Evolutionary conservation across 2,888 invertebrate species (phyloP).

Genomic region (Helleia helle): DNA sequence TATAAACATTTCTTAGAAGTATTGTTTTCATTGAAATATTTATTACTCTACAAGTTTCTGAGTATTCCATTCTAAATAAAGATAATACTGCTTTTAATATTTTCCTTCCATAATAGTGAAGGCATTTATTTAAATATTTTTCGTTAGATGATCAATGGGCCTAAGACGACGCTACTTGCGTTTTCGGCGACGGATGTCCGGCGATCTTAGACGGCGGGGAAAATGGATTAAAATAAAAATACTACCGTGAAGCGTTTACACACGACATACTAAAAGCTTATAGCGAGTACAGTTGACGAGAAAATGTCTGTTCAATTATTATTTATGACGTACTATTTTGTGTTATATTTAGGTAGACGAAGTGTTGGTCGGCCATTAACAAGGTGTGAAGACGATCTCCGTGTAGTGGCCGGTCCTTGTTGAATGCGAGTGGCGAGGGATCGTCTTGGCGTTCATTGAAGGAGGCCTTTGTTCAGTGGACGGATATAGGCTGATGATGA

Average conservation of each 20-base stretch:
- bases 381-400: too few species aligned
- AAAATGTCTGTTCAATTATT: slow-evolving; percentile 9
- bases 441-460: too few species aligned
- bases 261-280: slow-evolving; percentile 13
- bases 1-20: too few species aligned
- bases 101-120: slow-evolving; percentile 14
- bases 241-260: slow-evolving; percentile 20
- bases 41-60: not conserved
- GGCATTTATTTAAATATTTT: slow-evolving; percentile 46
- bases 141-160: slow-evolving; percentile 65
- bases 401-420: too few species aligned
- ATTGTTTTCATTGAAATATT: not conserved
- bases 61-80: slow-evolving; percentile 1
- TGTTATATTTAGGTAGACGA: too few species aligned
- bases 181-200: slow-evolving; percentile 52
- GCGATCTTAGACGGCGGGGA: slow-evolving; percentile 50
- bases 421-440: too few species aligned
- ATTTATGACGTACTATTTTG: too few species aligned
- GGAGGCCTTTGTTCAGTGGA: too few species aligned
- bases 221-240: slow-evolving; percentile 63
- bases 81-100: slow-evolving; percentile 4
- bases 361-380: too few species aligned
- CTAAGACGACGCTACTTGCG: slow-evolving; percentile 62
- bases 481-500: too few species aligned
- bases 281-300: not conserved